Evolutionary conservation across 2,113 vertebrate species (phyloP).

Genomic region (Otus sunia): DNA sequence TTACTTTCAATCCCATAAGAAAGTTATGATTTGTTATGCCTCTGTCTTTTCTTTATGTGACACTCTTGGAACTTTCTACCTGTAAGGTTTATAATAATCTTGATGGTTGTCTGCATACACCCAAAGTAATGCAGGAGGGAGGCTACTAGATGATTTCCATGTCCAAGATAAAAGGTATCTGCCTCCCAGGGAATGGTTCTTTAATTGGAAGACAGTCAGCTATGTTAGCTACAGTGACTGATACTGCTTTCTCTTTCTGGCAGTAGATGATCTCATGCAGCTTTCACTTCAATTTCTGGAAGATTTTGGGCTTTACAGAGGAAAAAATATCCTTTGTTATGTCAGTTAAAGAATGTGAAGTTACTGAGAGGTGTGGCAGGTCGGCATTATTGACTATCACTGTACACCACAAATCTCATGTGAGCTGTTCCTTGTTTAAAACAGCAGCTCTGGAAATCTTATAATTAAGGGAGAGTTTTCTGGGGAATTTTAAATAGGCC

Average conservation of each 20-base stretch:
- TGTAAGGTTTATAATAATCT: neutral
- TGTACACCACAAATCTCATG: neutral
- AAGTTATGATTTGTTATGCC: neutral
- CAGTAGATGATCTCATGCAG: neutral
- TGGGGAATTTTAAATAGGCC: neutral
- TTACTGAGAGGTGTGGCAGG: neutral
- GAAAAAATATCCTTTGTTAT: neutral
- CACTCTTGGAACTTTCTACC: neutral
- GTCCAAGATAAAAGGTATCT: neutral
- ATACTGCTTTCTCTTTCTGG: neutral
- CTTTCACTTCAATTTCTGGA: conserved; percentile 17
- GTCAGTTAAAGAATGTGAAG: neutral
- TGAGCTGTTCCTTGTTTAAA: neutral
- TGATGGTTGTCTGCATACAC: neutral
- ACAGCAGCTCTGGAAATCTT: neutral
- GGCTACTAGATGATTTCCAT: neutral
- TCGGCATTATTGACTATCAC: neutral
- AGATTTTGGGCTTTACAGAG: neutral
- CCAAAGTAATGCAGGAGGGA: neutral
- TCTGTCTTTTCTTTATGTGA: neutral
- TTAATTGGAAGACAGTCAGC: conserved; percentile 29
- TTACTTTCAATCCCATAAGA: neutral
- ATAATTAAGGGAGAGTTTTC: neutral
- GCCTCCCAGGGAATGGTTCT: neutral
- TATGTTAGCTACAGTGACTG: neutral